A percentile compares a stretch with the other conserved stretches of the same genome.
Conservation (phyloP, 2,888 invertebrate species). For the Antheraea yamamai region DNA sequence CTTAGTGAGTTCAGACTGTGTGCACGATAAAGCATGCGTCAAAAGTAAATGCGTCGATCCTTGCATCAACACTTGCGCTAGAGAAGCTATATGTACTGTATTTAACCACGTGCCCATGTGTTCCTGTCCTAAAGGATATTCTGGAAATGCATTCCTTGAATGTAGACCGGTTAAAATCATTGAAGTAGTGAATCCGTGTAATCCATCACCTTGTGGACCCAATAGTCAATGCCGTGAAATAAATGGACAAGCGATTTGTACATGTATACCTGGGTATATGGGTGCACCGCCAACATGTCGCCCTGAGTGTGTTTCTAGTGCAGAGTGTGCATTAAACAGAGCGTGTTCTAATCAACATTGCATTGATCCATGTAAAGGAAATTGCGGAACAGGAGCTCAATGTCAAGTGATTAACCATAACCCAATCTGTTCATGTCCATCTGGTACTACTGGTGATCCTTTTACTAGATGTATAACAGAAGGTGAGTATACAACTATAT, state of each 20-base stretch:
- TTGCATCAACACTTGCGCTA: slow-evolving; percentile 89
- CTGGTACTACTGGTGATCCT: slow-evolving; percentile 87
- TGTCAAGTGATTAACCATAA: slow-evolving; percentile 89
- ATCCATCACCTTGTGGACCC: slow-evolving; percentile 87
- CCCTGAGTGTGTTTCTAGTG: slow-evolving; percentile 87
- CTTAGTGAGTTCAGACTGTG: slow-evolving; percentile 87
- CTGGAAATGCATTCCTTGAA: slow-evolving; percentile 87
- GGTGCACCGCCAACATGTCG: slow-evolving; percentile 88
- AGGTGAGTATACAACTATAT: slow-evolving; percentile 69
- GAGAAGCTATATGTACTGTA: slow-evolving; percentile 87
- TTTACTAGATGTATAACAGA: slow-evolving; percentile 84
- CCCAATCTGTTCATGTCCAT: slow-evolving; percentile 86
- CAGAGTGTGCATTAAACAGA: slow-evolving; percentile 85
- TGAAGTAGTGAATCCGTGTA: slow-evolving; percentile 82
- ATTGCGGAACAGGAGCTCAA: slow-evolving; percentile 86
- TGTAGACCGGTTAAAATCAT: slow-evolving; percentile 74
- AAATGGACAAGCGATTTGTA: slow-evolving; percentile 86
- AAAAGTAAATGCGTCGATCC: slow-evolving; percentile 89
- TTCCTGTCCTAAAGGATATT: slow-evolving; percentile 82
- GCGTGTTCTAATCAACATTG: slow-evolving; percentile 88
- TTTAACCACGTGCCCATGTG: slow-evolving; percentile 84
- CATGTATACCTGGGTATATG: slow-evolving; percentile 84
- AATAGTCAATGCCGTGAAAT: slow-evolving; percentile 87
- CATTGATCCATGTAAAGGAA: slow-evolving; percentile 87
- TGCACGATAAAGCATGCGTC: slow-evolving; percentile 86